Conservation (phyloP, 2,797 vertebrate genomes). For the Hemitrygon akajei region DNA sequence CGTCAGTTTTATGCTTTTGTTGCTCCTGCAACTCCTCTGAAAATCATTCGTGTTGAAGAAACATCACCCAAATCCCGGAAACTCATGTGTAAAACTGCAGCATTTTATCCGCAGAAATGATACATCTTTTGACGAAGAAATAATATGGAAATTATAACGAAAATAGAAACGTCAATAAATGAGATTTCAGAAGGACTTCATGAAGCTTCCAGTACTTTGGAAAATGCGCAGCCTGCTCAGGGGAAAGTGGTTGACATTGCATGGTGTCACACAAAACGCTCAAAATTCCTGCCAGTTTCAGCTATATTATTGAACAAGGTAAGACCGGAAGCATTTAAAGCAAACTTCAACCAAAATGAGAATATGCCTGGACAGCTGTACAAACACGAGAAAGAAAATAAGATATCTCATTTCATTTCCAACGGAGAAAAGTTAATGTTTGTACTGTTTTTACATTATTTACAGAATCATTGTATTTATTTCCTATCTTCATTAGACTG, state of each 20-base stretch:
- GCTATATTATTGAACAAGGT: background rate
- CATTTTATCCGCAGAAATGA: background rate
- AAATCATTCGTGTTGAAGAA: background rate
- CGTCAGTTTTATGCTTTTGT: too few relatives aligned
- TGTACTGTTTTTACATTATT: too few relatives aligned
- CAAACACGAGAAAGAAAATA: too few relatives aligned
- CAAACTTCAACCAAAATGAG: too few relatives aligned
- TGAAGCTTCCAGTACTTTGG: too few relatives aligned
- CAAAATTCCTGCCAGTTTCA: background rate
- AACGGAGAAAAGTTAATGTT: too few relatives aligned
- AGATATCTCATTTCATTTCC: too few relatives aligned
- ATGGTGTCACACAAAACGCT: background rate
- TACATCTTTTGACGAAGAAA: background rate
- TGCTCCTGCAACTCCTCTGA: background rate
- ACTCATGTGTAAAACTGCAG: background rate
- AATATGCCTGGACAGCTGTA: too few relatives aligned
- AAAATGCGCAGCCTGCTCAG: too few relatives aligned
- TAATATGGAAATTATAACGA: background rate
- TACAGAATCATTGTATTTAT: too few relatives aligned
- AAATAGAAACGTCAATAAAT: background rate
- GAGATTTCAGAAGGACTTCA: too few relatives aligned
- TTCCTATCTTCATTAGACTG: too few relatives aligned
- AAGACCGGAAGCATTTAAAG: background rate
- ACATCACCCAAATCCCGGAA: background rate
- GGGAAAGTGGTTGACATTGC: background rate